Evolutionary conservation across 2,797 vertebrate species (phyloP).

Genomic region (Sarcoramphus papa): DNA sequence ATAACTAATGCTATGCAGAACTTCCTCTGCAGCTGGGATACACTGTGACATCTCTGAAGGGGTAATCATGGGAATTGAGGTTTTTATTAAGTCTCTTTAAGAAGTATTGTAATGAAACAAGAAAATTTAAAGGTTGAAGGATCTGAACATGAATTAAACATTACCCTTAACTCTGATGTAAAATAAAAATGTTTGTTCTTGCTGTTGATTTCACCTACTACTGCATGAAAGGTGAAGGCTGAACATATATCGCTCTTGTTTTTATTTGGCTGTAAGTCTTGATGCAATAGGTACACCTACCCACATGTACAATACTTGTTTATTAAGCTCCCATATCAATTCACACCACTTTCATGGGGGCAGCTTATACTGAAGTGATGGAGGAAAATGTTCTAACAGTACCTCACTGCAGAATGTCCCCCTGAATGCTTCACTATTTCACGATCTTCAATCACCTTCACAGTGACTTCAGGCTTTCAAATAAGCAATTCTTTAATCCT

Average conservation of each 20-base stretch:
- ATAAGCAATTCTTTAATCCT: neutral
- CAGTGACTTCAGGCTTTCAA: neutral
- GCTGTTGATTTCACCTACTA: neutral
- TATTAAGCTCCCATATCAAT: neutral
- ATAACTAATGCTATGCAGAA: conserved; percentile 49
- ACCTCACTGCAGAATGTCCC: neutral
- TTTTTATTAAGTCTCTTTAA: conserved; percentile 53
- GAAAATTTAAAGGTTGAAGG: conserved; percentile 13
- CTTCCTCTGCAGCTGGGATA: conserved; percentile 48
- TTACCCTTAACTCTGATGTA: neutral
- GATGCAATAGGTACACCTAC: neutral
- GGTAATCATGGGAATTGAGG: conserved; percentile 35
- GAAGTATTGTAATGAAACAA: conserved; percentile 30
- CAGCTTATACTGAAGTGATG: neutral
- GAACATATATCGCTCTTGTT: neutral
- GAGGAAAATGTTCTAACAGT: neutral
- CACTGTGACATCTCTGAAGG: conserved; percentile 33
- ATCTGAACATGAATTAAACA: conserved; percentile 29
- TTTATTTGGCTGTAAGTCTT: neutral
- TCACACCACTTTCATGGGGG: neutral
- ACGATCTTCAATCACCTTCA: fast-evolving
- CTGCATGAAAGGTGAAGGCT: neutral
- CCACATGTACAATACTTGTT: fast-evolving
- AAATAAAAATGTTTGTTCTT: neutral
- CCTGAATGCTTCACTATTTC: neutral